These are phyloP conservation scores for Cacatua alba DNA, from an alignment of 2,113 vertebrate genomes.

Conservation along the genomic window DNA sequence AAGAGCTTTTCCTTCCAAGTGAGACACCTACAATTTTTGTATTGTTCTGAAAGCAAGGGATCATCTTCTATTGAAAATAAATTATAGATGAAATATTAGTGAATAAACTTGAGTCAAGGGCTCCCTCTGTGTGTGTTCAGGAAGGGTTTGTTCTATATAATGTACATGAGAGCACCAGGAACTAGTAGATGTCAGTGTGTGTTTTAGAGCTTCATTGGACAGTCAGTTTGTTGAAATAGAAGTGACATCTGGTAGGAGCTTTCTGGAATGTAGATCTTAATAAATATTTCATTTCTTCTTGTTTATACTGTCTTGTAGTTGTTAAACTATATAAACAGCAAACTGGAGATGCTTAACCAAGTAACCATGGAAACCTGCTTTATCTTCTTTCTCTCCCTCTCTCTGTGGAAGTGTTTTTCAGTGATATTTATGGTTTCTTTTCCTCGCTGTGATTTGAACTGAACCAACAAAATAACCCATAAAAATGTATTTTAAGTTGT, in stretches of 20 bases:
- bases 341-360: constrained; percentile 10
- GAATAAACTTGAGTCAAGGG: not conserved
- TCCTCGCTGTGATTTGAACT: not conserved
- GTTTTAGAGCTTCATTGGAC: not conserved
- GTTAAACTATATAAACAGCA: constrained; percentile 18
- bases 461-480: not conserved
- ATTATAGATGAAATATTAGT: not conserved
- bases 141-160: not conserved
- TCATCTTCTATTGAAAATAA: not conserved
- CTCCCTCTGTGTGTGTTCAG: not conserved
- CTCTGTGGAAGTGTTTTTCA: not conserved
- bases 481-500: not conserved
- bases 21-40: not conserved
- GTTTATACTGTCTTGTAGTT: constrained; percentile 6
- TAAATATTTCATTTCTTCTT: constrained; percentile 29
- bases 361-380: constrained; percentile 50
- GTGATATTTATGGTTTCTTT: not conserved
- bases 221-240: not conserved
- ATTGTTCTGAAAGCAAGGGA: not conserved
- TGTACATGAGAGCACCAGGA: not conserved
- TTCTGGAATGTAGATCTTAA: not conserved
- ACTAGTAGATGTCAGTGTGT: not conserved
- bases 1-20: not conserved
- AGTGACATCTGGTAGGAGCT: not conserved
- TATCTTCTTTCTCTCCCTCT: not conserved